Base-by-base conservation (phyloP, 2,888 invertebrate species). In the Gryllus longicercus region DNA sequence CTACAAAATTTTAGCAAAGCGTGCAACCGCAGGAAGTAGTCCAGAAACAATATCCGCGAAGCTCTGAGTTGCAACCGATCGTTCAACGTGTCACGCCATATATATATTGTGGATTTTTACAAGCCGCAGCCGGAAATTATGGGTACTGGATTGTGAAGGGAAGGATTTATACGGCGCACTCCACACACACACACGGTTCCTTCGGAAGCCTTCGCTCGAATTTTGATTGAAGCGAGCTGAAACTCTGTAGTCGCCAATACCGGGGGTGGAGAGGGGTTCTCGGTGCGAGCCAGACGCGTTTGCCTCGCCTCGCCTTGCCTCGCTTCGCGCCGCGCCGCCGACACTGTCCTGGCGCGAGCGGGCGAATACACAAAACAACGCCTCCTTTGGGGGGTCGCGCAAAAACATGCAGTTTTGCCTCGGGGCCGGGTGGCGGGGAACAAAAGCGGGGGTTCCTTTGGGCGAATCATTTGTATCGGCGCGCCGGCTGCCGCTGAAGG, bases 371-470 rank as follows among this genome's bases (percentile, higher is more conserved):
- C 63, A 63, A 63, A 63, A 63, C 63, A 14, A n/a, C 63, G 63
- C 14, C 63, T 63, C 63, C 63, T 63, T 63, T 63, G 63, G 63
- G n/a, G 63, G 63, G 63, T 63, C 0, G 63, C n/a, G 63, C 63
- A 63, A 63, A 63, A 63, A 63, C 16, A 18, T n/a, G 14, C 63
- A 14, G 63, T 63, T 63, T 18, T 63, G 63, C 63, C 63, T 18
- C 8, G 16, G 14, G 63, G 63, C 63, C n/a, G 16, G 63, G 63
- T 14, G 0, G 63, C 38, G 38, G 63, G n/a, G 63, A 63, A 63
- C 63, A 63, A 63, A 63, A 63, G 63, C 63, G 63, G 63, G 12
- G 63, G 63, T 63, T 63, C 16, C 63, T 63, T 63, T 63, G 63
- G 63, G 63, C 63, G 63, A 18, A 63, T 63, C 63, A 63, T 63